Conservation (phyloP, 35 echinoderm and acorn worm species). For the Chiridota heheva region DNA sequence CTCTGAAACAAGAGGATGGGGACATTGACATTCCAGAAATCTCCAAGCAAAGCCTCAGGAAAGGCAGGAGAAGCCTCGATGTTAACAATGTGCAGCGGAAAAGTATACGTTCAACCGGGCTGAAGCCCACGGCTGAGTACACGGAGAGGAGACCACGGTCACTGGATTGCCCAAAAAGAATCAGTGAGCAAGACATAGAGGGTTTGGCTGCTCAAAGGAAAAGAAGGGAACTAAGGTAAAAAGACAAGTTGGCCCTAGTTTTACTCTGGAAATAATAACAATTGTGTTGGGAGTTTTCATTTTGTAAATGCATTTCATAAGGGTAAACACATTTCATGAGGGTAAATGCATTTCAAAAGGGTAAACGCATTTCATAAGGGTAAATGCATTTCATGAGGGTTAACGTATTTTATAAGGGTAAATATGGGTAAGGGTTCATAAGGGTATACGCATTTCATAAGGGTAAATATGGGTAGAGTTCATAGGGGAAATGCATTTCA, state of each 20-base stretch:
- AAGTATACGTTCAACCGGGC: constrained; percentile 65
- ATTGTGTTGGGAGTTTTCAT: background rate
- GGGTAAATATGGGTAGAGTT: too few relatives aligned
- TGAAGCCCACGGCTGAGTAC: constrained; percentile 71
- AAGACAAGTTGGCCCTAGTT: background rate
- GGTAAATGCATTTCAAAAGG: too few relatives aligned
- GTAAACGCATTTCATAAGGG: too few relatives aligned
- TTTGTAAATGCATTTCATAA: too few relatives aligned
- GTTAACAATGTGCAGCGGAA: constrained; percentile 61
- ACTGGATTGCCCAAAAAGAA: constrained; percentile 20
- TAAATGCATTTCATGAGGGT: too few relatives aligned
- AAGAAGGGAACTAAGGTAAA: constrained; percentile 74
- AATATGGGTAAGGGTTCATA: too few relatives aligned
- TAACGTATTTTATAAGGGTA: too few relatives aligned
- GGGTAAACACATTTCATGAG: too few relatives aligned
- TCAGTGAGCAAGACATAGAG: constrained; percentile 23
- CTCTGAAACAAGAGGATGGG: constrained; percentile 93
- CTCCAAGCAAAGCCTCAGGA: constrained; percentile 71
- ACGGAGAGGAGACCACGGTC: constrained; percentile 51
- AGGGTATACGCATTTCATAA: too few relatives aligned
- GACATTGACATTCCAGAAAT: constrained; percentile 88
- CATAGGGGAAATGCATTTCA: too few relatives aligned
- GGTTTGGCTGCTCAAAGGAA: constrained; percentile 22
- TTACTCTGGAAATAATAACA: background rate
- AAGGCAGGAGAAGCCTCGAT: constrained; percentile 65